A percentile compares a stretch with the other conserved stretches of the same genome.
Evolutionary conservation across 2,888 invertebrate species (phyloP).

Genomic region (Oligia fasciuncula): DNA sequence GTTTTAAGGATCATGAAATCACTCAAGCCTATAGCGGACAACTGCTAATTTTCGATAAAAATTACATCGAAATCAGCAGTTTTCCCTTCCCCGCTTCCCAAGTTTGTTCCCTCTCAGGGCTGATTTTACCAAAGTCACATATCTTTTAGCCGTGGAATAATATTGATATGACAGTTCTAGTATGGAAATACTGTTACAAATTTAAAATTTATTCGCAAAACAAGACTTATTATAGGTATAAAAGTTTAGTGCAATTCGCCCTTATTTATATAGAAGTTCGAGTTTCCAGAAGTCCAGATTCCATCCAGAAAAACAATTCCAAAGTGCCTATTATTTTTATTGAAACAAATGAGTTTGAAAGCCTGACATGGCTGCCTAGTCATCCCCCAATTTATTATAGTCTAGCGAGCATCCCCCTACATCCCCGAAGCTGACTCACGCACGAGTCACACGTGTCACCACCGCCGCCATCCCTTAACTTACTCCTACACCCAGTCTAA

Average conservation of each 20-base stretch:
- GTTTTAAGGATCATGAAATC: slow-evolving; percentile 22
- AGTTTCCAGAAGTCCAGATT: no score
- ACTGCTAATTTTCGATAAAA: neutral
- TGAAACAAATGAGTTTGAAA: neutral
- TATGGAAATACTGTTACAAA: no score
- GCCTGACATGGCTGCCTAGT: slow-evolving; percentile 5
- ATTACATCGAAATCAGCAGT: neutral
- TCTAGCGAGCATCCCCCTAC: slow-evolving; percentile 1
- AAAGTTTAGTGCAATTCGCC: no score
- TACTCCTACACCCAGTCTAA: slow-evolving; percentile 23
- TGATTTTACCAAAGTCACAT: no score
- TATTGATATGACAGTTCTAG: no score
- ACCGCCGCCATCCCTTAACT: slow-evolving; percentile 41
- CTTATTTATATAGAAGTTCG: neutral
- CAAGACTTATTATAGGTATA: no score
- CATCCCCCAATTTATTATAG: slow-evolving; percentile 3
- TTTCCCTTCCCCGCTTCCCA: neutral
- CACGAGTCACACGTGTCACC: neutral
- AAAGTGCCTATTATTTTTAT: neutral
- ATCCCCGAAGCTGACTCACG: slow-evolving; percentile 32
- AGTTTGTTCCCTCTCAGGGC: neutral
- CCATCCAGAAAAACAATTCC: neutral
- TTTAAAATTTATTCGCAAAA: no score
- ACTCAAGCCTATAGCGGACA: neutral
- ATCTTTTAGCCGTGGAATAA: no score